Base-by-base conservation (phyloP, 2,888 invertebrate species). In the Periphyllus acericola region DNA sequence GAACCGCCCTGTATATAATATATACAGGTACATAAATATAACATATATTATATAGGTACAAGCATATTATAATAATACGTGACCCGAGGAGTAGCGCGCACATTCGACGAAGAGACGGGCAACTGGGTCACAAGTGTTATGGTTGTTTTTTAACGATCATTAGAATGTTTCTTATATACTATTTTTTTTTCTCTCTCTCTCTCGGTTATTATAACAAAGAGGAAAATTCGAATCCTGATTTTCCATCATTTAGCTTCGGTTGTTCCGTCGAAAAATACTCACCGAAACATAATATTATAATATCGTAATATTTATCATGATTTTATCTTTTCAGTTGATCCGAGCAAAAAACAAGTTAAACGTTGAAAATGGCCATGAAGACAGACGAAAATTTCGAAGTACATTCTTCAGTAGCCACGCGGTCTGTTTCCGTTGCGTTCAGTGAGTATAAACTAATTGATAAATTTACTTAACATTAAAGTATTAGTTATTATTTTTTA, bases 381-480 rank as follows among this genome's bases (percentile, higher is more conserved):
- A 81, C 46, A n/a, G 80, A 87, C 46, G 80, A 74, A 29, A 29
- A 86, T 79, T 72, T 86, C 25, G 3, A 34, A 81, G 46, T 46
- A 40, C 80, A 87, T 66, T 81, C 66, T 75, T 46, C 81, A 81
- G 32, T 80, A 40, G 34, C 72, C 79, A 81, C 81, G 87, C 81
- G 75, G 46, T 87, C 81, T 21, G 9, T 66, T 87, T 66, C 80
- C 36, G 60, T 86, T 86, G 86, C 86, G 34, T 81, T 75, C 81
- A 87, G 87, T 87, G 21, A 87, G 87, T 81, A 71, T 1, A 52
- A 75, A 75, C 40, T 40, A 71, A 2, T 29, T 32, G 14, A 68
- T n/a, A 68, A 6, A 68, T n/a, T n/a, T 25, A n/a, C 29, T 68
- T 11, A 14, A 14, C 3, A 46, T n/a, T n/a, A n/a, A n/a, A n/a